Base-by-base conservation (phyloP, 92 coral and sea anemone species). In the Paramuricea clavata region DNA sequence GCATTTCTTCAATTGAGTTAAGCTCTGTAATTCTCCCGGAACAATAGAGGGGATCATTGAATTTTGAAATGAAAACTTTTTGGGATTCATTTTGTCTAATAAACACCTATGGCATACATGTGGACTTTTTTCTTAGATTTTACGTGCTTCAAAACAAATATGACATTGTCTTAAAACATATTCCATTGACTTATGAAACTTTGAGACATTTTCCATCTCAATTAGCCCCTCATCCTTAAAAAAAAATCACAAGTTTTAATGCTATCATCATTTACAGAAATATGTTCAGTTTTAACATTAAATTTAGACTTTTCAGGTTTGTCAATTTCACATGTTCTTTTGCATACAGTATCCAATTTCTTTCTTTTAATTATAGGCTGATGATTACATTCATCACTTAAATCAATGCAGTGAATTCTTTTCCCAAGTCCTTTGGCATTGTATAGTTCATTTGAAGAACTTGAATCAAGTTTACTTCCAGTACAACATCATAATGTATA, bases 401-500 rank as follows among this genome's bases (percentile, higher is more conserved):
- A 39, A 39, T 39, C 10, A 39, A 4, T 10, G n/a, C 31, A 86
- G 76, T 78, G 89, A 76, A 41, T 61, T 39, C 44, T 39, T 39
- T 4, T 10, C 10, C 44, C 10, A 4, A 4, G 4, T 39, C 10
- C 10, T 10, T 39, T 39, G 44, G 44, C 10, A 39, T 12, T 54
- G 62, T 54, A 2, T 13, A 80, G 6, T 75, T 85, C 23, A 85
- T 13, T 19, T 39, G 22, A 6, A 6, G 62, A 23, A 6, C 11
- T 2, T 0, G 17, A 54, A 13, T 54, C 62, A 6, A 54, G 22
- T 13, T 21, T 2, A 90, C 93, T 81, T 92, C 88, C 12, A 83
- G 85, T 23, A 92, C 93, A 73, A 82, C 87, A 87, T 92, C 95
- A 90, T 87, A 92, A 78, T 87, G 95, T 33, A 83, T 81, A 76